Base-by-base conservation (phyloP, 2,797 vertebrate genomes). In the Pipistrellus nathusii region DNA sequence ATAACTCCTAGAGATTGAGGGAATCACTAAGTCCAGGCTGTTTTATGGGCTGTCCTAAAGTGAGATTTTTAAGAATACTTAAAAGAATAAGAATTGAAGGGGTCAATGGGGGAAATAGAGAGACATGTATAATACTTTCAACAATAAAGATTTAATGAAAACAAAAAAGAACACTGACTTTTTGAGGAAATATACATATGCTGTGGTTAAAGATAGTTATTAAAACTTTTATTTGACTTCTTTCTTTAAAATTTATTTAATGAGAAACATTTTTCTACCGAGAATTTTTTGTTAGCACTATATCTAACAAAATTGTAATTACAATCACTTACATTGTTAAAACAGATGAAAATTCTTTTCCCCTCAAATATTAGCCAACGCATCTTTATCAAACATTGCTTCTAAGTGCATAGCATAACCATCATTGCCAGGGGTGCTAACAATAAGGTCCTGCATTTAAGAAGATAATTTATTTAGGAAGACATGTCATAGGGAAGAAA, bases 191-290 rank as follows among this genome's bases (percentile, higher is more conserved):
- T 62, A 23, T 30, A 14, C 18, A 3, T 84, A 77, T 32, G 13
- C 25, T 66, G 3, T 41, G 9, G 20, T 62, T 71, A 55, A 78
- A 38, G 64, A 87, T 8, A 66, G 25, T 88, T 94, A 59, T 73
- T 84, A 88, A 72, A 85, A 73, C 2, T 87, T 85, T 53, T 6
- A 73, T 35, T 75, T 80, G n/a, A 64, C 7, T 55, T 71, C 20
- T 55, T 83, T 86, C 17, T 93, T 86, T 64, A 85, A 88, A 84
- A 68, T 92, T 35, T 51, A 41, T 77, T 95, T 81, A 90, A 76
- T 51, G 30, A 73, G 57, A 93, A 93, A 46, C 0, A 38, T 75
- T 92, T 92, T 76, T 21, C 18, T 44, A 48, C 38, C 41, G 18
- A 62, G 59, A 10, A 9, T n/a, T 55, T 88, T 59, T 84, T 35